Conservation (phyloP, 1,140 invertebrate species). For the Anastrepha ludens region DNA sequence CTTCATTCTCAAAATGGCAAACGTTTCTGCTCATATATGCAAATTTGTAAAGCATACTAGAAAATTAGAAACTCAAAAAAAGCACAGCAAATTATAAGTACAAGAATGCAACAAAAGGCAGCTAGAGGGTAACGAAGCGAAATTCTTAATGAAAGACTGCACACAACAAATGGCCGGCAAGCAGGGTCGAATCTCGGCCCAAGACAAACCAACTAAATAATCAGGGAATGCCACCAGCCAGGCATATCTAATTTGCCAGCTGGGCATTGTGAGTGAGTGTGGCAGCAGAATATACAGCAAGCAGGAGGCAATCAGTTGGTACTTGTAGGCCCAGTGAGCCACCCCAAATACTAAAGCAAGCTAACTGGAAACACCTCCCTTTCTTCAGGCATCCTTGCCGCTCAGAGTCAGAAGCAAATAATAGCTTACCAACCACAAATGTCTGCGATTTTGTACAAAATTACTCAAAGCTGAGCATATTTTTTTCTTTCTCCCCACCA, state of each 20-base stretch:
- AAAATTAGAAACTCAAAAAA: background rate
- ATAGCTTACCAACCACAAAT: background rate
- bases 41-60: background rate
- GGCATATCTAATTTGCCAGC: conserved; percentile 18
- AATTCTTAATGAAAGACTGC: conserved; percentile 11
- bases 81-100: background rate
- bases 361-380: no score
- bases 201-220: conserved; percentile 6
- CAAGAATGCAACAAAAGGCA: no score
- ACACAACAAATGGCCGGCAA: conserved; percentile 5
- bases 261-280: background rate
- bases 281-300: background rate
- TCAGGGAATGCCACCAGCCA: background rate
- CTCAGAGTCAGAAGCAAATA: background rate
- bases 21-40: background rate
- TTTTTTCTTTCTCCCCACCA: background rate
- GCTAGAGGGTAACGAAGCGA: background rate
- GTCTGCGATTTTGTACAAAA: conserved; percentile 22
- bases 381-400: background rate
- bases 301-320: no score
- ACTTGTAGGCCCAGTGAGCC: no score
- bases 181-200: background rate
- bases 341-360: no score
- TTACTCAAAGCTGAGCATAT: background rate
- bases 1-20: background rate